Evolutionary conservation across 2,888 invertebrate species (phyloP).

Genomic region (Pseudoips prasinana): DNA sequence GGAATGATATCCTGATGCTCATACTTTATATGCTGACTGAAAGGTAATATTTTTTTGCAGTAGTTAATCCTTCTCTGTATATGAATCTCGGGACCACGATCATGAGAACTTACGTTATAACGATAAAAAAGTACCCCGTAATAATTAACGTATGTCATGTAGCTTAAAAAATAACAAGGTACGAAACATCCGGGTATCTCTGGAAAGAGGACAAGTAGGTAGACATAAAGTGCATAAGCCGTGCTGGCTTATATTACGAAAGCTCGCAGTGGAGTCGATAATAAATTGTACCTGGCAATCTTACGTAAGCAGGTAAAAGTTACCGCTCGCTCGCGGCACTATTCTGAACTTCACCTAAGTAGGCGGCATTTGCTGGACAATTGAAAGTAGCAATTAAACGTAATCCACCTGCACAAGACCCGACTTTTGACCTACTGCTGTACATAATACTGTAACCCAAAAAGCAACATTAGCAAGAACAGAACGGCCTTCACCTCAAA

Average conservation of each 20-base stretch:
- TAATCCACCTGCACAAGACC: not conserved
- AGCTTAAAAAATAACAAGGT: conserved; percentile 7
- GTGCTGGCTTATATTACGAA: conserved; percentile 71
- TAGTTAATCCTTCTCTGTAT: no score
- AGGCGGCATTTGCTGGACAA: conserved; percentile 31
- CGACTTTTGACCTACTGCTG: not conserved
- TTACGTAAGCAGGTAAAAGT: conserved; percentile 79
- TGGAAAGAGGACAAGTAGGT: conserved; percentile 46
- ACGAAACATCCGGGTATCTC: conserved; percentile 44
- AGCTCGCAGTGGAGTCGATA: conserved; percentile 71
- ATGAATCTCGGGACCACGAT: no score
- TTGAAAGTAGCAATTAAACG: conserved; percentile 5
- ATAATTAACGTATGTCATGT: no score
- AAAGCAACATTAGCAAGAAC: conserved; percentile 22
- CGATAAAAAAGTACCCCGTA: no score
- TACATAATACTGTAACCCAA: conserved; percentile 8
- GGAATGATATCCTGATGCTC: no score
- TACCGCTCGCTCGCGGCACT: conserved; percentile 62
- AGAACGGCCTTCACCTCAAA: conserved; percentile 61
- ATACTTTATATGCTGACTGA: no score
- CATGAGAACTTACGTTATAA: no score
- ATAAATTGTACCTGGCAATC: conserved; percentile 71
- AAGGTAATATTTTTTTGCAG: no score
- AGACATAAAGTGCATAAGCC: conserved; percentile 52
- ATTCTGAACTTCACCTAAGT: conserved; percentile 65